Evolutionary conservation across 2,113 vertebrate species (phyloP).

Genomic region (Dascyllus trimaculatus): DNA sequence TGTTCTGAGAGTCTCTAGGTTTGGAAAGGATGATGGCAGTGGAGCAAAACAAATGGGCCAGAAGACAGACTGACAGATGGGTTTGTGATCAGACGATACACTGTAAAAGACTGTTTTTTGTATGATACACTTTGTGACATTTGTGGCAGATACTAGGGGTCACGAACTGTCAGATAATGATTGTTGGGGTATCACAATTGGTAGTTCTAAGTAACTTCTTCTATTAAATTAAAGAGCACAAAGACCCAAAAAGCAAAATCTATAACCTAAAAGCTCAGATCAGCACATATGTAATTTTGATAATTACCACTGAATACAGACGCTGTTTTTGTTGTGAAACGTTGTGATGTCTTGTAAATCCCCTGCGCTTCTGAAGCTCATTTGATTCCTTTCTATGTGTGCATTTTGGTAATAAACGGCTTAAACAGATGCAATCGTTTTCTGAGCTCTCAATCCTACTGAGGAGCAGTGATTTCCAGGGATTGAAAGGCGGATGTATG

Average conservation of each 20-base stretch:
- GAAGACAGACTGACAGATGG: not conserved
- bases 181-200: too few species aligned
- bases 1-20: constrained; percentile 8
- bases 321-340: too few species aligned
- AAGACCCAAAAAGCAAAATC: too few species aligned
- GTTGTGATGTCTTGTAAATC: too few species aligned
- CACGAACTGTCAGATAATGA: too few species aligned
- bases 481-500: constrained; percentile 44
- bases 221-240: too few species aligned
- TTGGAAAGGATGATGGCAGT: constrained; percentile 1
- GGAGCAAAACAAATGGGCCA: not conserved
- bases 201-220: too few species aligned
- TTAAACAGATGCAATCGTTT: constrained; percentile 37
- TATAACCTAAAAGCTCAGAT: too few species aligned
- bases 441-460: constrained; percentile 5
- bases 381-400: too few species aligned
- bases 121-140: not conserved
- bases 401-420: constrained; percentile 20
- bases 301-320: too few species aligned
- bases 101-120: not conserved
- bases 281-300: too few species aligned
- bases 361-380: too few species aligned
- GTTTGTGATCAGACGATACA: not conserved
- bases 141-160: not conserved
- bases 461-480: constrained; percentile 14